phyloP scores from a whole-genome alignment of 2,888 invertebrate species.

The Charanyca ferruginea region DNA sequence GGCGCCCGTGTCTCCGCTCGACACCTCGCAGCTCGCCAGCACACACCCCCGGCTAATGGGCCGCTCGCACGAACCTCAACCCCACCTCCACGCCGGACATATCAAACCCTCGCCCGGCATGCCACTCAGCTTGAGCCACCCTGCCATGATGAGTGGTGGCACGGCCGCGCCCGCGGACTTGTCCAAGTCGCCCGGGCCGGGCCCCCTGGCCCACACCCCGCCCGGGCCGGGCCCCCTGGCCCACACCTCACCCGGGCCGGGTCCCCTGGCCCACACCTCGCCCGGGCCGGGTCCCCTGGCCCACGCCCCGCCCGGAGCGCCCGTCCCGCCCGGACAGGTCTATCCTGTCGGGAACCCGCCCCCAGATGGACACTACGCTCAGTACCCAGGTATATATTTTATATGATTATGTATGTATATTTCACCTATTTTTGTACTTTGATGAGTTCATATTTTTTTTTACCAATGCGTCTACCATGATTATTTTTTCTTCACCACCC shows the following conservation, averaged over 20 bases:
- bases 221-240: too few relatives aligned
- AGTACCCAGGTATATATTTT: conserved; percentile 82
- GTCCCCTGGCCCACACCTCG: conserved; percentile 64
- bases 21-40: conserved; percentile 47
- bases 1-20: conserved; percentile 60
- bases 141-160: conserved; percentile 73
- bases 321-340: conserved; percentile 66
- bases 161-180: conserved; percentile 69
- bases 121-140: conserved; percentile 73
- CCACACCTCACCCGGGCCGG: conserved; percentile 68
- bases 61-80: conserved; percentile 44
- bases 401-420: neutral
- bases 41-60: conserved; percentile 43
- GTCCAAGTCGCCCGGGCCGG: conserved; percentile 64
- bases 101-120: conserved; percentile 57
- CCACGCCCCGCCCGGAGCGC: conserved; percentile 63
- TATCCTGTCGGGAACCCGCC: conserved; percentile 76
- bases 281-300: too few relatives aligned
- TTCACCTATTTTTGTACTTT: too few relatives aligned
- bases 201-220: conserved; percentile 65
- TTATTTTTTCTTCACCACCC: too few relatives aligned
- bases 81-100: conserved; percentile 58
- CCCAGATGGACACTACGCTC: conserved; percentile 81
- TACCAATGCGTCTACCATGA: too few relatives aligned
- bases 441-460: too few relatives aligned